Conservation (phyloP, 2,113 vertebrate species). For the Albula glossodonta region DNA sequence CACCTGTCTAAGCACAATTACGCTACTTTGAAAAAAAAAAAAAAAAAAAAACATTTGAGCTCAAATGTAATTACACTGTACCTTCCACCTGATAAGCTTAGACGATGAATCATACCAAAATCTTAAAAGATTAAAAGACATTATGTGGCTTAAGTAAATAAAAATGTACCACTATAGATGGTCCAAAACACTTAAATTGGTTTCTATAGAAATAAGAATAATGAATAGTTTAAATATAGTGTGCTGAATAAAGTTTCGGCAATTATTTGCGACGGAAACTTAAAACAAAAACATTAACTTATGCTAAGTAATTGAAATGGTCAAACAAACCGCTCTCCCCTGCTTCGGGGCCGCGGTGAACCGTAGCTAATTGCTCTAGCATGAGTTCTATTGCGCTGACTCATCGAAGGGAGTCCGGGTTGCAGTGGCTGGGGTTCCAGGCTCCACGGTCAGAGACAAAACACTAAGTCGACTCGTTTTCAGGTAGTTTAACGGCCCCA, state of each 20-base stretch:
- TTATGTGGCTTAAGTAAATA: background rate
- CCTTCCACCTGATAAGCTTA: background rate
- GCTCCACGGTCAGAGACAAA: background rate
- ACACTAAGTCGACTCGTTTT: background rate
- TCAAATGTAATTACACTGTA: background rate
- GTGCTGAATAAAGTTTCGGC: background rate
- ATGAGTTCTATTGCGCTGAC: constrained; percentile 16
- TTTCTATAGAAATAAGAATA: background rate
- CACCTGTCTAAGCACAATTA: background rate
- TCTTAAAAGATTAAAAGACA: background rate
- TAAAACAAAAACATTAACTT: background rate
- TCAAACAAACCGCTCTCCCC: background rate
- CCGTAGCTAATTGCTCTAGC: background rate
- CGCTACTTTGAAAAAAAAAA: too few relatives aligned
- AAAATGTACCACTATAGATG: background rate
- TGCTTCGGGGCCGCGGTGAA: background rate
- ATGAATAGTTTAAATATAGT: background rate
- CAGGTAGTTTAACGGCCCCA: background rate
- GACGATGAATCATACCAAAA: background rate
- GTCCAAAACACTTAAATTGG: background rate
- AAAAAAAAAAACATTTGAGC: background rate
- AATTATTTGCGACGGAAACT: background rate
- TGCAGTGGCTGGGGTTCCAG: background rate
- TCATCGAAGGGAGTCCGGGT: background rate
- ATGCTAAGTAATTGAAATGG: background rate